Percentiles rank a stretch among this genome's conserved stretches.
These are phyloP conservation scores for Pandion haliaetus DNA, from an alignment of 2,113 vertebrate genomes.

Conservation along the genomic window DNA sequence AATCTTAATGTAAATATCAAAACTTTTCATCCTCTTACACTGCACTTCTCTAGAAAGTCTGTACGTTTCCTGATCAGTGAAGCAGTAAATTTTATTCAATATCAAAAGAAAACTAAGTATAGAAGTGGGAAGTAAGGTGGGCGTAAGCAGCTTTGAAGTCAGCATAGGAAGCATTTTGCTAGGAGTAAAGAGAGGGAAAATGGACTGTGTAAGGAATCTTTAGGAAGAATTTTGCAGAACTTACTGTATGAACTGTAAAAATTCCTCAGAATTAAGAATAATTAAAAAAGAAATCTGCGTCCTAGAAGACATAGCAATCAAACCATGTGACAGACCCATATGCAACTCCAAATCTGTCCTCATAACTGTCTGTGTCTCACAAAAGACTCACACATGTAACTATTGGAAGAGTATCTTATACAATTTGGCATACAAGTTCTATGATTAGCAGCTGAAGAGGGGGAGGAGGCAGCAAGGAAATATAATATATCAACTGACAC, in stretches of 20 bases:
- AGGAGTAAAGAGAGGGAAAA: not conserved
- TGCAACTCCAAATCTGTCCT: constrained; percentile 85
- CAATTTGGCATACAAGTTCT: constrained; percentile 80
- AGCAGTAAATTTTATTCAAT: constrained; percentile 39
- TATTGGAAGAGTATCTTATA: constrained; percentile 81
- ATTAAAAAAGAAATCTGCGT: constrained; percentile 75
- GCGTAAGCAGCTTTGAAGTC: constrained; percentile 37
- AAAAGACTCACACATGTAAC: constrained; percentile 82
- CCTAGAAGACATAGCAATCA: constrained; percentile 79
- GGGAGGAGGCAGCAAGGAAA: constrained; percentile 70
- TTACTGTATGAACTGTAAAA: constrained; percentile 60
- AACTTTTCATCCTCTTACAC: constrained; percentile 18
- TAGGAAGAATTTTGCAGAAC: constrained; percentile 57
- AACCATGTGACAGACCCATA: constrained; percentile 83
- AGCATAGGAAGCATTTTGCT: constrained; percentile 29
- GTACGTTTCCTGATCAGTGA: constrained; percentile 6
- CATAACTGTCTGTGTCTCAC: constrained; percentile 78
- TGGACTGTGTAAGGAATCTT: constrained; percentile 5
- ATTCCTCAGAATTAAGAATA: constrained; percentile 70
- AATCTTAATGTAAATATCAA: constrained; percentile 42
- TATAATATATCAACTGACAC: constrained; percentile 71
- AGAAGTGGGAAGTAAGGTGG: constrained; percentile 46
- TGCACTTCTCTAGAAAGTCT: constrained; percentile 11
- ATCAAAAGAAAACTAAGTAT: constrained; percentile 47
- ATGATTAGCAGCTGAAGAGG: constrained; percentile 83